These are phyloP conservation scores for Desmodus rotundus DNA, from an alignment of 2,113 vertebrate species.

Conservation along the genomic window DNA sequence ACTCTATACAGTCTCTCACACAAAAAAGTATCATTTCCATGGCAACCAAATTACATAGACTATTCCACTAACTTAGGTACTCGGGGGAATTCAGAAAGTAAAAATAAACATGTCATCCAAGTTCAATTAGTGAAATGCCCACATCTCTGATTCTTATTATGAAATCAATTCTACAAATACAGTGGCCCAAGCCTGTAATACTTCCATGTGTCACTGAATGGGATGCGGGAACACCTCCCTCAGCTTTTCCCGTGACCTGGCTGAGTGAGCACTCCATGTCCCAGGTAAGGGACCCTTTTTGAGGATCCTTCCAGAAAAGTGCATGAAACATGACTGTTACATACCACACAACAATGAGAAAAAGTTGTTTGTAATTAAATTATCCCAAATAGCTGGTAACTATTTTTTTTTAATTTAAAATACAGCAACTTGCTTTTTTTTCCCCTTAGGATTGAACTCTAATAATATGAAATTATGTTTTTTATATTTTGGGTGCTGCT, in stretches of 20 bases:
- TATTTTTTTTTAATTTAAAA: not conserved
- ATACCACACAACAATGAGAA: not conserved
- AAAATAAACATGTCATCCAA: not conserved
- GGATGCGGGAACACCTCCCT: not conserved
- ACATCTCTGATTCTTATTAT: not conserved
- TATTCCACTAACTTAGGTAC: not conserved
- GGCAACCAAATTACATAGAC: not conserved
- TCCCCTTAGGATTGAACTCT: not conserved
- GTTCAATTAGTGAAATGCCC: not conserved
- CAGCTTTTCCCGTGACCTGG: not conserved
- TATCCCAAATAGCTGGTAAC: not conserved
- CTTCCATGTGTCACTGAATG: not conserved
- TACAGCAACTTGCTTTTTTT: not conserved
- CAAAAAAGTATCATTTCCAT: not conserved
- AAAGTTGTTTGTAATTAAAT: not conserved
- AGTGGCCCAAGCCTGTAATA: not conserved
- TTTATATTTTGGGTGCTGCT: not conserved
- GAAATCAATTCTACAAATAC: not conserved
- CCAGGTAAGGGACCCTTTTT: not conserved
- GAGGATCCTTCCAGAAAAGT: not conserved
- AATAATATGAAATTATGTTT: not conserved
- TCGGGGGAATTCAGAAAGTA: not conserved
- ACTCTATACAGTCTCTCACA: not conserved
- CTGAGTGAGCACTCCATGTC: not conserved
- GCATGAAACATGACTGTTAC: not conserved